Percentiles rank a stretch among this genome's conserved stretches.
Evolutionary conservation across 2,113 vertebrate genomes (phyloP).

Genomic region (Vombatus ursinus): DNA sequence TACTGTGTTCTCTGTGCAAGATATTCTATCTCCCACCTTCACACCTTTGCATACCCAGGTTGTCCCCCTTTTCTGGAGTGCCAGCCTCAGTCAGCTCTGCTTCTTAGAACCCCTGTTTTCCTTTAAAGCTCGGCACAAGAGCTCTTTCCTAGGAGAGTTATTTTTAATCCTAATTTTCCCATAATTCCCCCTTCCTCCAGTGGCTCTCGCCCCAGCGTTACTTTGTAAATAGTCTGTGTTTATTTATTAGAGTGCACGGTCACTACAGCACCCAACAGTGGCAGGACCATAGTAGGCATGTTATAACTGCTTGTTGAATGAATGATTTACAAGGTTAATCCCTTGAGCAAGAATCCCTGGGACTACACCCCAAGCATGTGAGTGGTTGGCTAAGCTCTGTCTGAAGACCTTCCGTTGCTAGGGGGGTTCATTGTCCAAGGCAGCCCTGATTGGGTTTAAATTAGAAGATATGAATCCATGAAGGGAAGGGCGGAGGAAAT

Average conservation of each 20-base stretch:
- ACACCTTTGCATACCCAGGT: not conserved
- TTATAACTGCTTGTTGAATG: not conserved
- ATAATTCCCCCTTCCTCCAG: not conserved
- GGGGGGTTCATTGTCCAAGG: not conserved
- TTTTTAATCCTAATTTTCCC: not conserved
- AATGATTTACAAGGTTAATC: not conserved
- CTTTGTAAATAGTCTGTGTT: not conserved
- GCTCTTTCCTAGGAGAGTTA: not conserved
- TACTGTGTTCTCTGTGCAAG: too few relatives aligned
- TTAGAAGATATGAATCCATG: not conserved
- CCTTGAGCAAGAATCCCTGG: not conserved
- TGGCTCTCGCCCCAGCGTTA: not conserved
- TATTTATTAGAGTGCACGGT: not conserved
- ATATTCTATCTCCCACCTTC: not conserved
- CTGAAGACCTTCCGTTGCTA: too few relatives aligned
- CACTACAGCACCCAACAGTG: too few relatives aligned
- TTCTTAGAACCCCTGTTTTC: not conserved
- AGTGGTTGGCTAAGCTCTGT: not conserved
- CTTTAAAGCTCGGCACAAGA: not conserved
- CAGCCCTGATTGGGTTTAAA: not conserved
- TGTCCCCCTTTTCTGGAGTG: too few relatives aligned
- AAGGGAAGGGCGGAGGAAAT: not conserved
- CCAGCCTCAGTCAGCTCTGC: not conserved
- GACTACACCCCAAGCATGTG: not conserved
- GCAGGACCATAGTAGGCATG: too few relatives aligned